Conservation (phyloP, 2,888 invertebrate species). For the Leptothorax acervorum region DNA sequence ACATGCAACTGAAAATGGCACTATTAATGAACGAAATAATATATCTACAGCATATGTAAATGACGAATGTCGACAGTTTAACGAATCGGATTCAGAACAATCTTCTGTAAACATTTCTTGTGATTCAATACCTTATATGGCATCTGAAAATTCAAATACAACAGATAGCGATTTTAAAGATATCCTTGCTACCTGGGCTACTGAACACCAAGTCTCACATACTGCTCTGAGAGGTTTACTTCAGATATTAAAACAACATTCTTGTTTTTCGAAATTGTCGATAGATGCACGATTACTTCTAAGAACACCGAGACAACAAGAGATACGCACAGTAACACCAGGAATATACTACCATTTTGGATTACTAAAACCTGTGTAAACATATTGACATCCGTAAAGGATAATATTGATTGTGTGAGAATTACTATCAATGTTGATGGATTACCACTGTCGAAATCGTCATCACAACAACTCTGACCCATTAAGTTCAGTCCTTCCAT, state of each 20-base stretch:
- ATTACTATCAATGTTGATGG: constrained; percentile 21
- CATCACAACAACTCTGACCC: constrained; percentile 19
- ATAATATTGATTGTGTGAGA: constrained; percentile 17
- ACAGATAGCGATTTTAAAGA: neutral
- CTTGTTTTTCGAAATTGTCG: constrained; percentile 4
- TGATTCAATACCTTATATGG: neutral
- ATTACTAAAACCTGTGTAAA: neutral
- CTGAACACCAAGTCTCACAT: constrained; percentile 2
- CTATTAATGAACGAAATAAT: neutral
- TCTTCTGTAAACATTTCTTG: neutral
- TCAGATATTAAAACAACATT: constrained; percentile 7
- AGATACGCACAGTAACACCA: neutral
- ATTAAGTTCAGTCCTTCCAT: constrained; percentile 17
- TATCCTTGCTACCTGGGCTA: neutral
- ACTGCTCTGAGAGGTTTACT: constrained; percentile 2
- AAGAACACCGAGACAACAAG: constrained; percentile 1
- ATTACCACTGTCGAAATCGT: constrained; percentile 17
- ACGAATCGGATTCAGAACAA: constrained; percentile 3
- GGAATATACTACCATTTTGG: constrained; percentile 30
- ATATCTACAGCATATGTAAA: neutral
- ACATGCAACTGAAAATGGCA: neutral
- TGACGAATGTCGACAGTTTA: neutral
- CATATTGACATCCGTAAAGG: neutral
- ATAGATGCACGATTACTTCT: neutral
- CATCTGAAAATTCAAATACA: constrained; percentile 6